A percentile compares a stretch with the other conserved stretches of the same genome.
Evolutionary conservation across 2,797 vertebrate species (phyloP).

Genomic region (Acrocephalus scirpaceus): DNA sequence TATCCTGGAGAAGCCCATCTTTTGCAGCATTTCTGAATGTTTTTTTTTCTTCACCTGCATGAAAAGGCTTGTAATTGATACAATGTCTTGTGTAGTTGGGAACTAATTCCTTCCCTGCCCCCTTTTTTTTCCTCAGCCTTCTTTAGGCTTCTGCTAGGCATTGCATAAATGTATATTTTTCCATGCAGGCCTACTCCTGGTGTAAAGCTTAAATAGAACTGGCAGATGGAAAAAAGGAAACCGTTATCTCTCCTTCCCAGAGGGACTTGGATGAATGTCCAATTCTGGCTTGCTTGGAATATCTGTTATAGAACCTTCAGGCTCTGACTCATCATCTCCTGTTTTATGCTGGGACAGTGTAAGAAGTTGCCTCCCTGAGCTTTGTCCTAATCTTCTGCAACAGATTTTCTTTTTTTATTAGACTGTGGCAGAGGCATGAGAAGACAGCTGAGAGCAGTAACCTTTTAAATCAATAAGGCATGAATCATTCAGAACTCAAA

Average conservation of each 20-base stretch:
- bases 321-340: slow-evolving; percentile 21
- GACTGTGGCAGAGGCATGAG: background rate
- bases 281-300: background rate
- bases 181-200: background rate
- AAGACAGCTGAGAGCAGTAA: background rate
- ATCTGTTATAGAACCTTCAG: background rate
- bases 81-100: background rate
- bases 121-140: background rate
- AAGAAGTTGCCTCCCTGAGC: slow-evolving; percentile 12
- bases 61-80: background rate
- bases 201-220: background rate
- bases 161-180: background rate
- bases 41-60: background rate
- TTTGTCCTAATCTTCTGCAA: background rate
- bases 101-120: accelerated
- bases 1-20: background rate
- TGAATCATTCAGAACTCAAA: background rate
- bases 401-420: background rate
- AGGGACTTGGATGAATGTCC: background rate
- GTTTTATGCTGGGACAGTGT: background rate
- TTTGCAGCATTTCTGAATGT: background rate
- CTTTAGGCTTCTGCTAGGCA: background rate
- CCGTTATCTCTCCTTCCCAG: background rate
- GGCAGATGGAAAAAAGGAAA: background rate
- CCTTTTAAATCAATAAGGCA: background rate